These are phyloP conservation scores for rat (Rattus norvegicus) DNA, from an alignment of 2,113 vertebrate species.

Conservation along the genomic window DNA sequence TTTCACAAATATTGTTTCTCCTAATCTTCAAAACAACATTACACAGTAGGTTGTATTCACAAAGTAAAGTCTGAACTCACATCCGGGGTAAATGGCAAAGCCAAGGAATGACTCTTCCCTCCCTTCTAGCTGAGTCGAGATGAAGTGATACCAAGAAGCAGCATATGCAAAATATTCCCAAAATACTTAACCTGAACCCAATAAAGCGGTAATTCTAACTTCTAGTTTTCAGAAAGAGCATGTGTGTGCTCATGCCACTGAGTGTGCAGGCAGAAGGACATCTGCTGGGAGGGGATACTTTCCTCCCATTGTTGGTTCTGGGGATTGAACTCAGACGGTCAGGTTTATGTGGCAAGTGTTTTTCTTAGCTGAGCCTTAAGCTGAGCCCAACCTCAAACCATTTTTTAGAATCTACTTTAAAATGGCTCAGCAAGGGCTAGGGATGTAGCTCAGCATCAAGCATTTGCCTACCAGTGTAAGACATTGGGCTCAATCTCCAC, in stretches of 20 bases:
- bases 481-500: neutral
- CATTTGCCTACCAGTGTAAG: neutral
- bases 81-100: constrained; percentile 17
- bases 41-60: neutral
- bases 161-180: neutral
- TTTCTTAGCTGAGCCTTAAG: neutral
- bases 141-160: neutral
- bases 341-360: neutral
- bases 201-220: constrained; percentile 10
- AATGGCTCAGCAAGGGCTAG: constrained; percentile 22
- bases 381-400: neutral
- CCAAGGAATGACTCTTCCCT: neutral
- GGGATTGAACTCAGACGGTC: neutral
- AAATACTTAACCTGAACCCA: constrained; percentile 32
- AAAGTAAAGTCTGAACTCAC: constrained; percentile 9
- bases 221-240: constrained; percentile 31
- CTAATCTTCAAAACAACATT: constrained; percentile 12
- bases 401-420: constrained; percentile 60
- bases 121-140: neutral
- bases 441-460: neutral
- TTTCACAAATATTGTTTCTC: neutral
- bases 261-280: neutral
- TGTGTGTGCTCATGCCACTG: neutral
- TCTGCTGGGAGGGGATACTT: neutral
- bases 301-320: neutral